A percentile compares a stretch with the other conserved stretches of the same genome.
Evolutionary conservation across 1,140 invertebrate species (phyloP).

Genomic region (Choristoneura fumiferana): DNA sequence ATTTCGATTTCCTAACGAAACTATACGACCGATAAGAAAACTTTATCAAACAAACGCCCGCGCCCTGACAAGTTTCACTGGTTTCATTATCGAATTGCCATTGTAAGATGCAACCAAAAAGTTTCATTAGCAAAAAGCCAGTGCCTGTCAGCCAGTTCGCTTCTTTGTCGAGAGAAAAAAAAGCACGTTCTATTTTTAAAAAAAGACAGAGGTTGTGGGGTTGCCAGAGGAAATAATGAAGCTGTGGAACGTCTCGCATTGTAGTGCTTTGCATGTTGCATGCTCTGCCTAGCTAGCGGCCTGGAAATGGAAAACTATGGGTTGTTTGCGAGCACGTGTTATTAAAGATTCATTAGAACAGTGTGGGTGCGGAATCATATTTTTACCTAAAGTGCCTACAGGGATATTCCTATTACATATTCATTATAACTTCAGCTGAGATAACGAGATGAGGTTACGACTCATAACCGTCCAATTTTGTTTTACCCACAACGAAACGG

Average conservation of each 20-base stretch:
- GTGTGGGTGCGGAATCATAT: neutral
- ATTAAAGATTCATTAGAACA: neutral
- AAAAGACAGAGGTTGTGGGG: constrained; percentile 31
- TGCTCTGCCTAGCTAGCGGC: constrained; percentile 5
- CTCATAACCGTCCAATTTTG: too few species aligned
- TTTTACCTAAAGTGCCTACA: neutral
- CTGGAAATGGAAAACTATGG: constrained; percentile 10
- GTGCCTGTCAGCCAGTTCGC: constrained; percentile 41
- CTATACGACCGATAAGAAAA: neutral
- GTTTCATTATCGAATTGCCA: constrained; percentile 49
- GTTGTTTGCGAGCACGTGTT: neutral
- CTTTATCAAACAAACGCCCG: neutral
- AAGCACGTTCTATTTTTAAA: constrained; percentile 57
- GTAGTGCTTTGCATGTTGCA: constrained; percentile 6
- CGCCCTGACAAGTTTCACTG: constrained; percentile 24
- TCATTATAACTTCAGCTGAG: too few species aligned
- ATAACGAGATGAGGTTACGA: too few species aligned
- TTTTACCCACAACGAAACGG: too few species aligned
- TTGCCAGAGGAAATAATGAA: constrained; percentile 56
- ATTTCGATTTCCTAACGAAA: constrained; percentile 14
- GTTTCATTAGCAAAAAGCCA: constrained; percentile 63
- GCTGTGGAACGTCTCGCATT: constrained; percentile 21
- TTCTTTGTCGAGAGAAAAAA: constrained; percentile 45
- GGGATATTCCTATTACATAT: too few species aligned
- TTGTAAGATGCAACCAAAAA: constrained; percentile 49